Evolutionary conservation across 2,797 vertebrate genomes (phyloP).

Genomic region (Pogoniulus pusillus): DNA sequence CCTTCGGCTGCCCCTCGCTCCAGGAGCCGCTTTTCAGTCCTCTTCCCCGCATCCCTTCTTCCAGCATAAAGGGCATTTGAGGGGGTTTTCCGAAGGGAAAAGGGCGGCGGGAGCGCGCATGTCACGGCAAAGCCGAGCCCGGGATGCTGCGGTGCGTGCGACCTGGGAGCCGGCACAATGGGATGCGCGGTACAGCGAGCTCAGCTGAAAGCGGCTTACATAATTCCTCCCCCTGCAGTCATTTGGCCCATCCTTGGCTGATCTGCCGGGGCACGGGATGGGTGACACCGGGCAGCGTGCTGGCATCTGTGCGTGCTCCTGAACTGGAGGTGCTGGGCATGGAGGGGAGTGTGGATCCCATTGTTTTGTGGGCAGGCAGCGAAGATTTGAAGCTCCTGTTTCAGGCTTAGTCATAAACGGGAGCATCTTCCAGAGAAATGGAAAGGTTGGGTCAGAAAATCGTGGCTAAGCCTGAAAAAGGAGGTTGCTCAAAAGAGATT

Average conservation of each 20-base stretch:
- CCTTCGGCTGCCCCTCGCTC: background rate
- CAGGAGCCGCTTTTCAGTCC: background rate
- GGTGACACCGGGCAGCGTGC: no score
- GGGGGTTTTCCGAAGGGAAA: background rate
- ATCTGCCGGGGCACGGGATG: no score
- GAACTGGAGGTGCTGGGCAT: fast-evolving
- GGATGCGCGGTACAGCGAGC: background rate
- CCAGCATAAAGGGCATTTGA: background rate
- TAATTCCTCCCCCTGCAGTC: background rate
- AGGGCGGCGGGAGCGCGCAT: background rate
- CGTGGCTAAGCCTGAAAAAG: background rate
- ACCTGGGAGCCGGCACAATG: background rate
- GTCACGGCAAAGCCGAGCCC: fast-evolving
- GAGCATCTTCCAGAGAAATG: no score
- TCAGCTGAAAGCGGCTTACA: background rate
- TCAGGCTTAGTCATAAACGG: background rate
- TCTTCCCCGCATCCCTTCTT: background rate
- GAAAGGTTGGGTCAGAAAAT: background rate
- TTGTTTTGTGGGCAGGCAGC: background rate
- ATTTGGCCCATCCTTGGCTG: fast-evolving
- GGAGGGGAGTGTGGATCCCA: background rate
- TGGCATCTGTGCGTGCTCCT: no score
- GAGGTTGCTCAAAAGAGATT: background rate
- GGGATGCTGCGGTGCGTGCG: background rate
- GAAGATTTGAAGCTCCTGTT: background rate